These are phyloP conservation scores for Teleogryllus occipitalis DNA, from an alignment of 1,140 invertebrate genomes.

Conservation along the genomic window DNA sequence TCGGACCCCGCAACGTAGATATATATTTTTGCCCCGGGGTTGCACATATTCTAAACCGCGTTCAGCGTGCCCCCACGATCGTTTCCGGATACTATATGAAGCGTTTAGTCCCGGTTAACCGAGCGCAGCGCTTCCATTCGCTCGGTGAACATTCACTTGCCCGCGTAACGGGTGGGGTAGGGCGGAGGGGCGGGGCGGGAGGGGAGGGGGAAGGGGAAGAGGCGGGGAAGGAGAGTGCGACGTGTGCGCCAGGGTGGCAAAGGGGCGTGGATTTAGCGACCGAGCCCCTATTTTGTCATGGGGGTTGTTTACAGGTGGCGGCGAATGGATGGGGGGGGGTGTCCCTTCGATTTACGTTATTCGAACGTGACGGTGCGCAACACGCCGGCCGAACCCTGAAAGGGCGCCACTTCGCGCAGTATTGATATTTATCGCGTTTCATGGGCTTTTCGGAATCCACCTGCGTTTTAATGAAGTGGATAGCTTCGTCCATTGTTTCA, in stretches of 20 bases:
- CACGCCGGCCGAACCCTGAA: not conserved
- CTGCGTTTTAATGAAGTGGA: not conserved
- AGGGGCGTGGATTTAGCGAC: not conserved
- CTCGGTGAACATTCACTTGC: not conserved
- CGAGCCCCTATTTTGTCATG: not conserved
- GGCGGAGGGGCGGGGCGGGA: too few species aligned
- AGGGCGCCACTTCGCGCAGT: not conserved
- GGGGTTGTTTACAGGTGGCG: not conserved
- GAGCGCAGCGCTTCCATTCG: not conserved
- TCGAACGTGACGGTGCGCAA: not conserved
- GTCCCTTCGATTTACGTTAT: not conserved
- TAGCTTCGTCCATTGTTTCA: not conserved
- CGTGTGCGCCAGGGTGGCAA: too few species aligned
- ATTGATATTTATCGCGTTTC: not conserved
- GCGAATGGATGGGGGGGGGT: not conserved
- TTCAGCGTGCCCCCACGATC: not conserved
- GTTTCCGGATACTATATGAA: not conserved
- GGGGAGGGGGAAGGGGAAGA: not conserved
- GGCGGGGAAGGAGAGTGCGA: not conserved
- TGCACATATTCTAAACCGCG: not conserved
- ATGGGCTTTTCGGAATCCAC: not conserved
- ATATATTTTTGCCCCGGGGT: not conserved
- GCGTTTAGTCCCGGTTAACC: not conserved
- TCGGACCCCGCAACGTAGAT: not conserved
- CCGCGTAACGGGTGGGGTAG: not conserved